These are phyloP conservation scores for Mythimna albipuncta DNA, from an alignment of 2,888 invertebrate genomes.

Conservation along the genomic window DNA sequence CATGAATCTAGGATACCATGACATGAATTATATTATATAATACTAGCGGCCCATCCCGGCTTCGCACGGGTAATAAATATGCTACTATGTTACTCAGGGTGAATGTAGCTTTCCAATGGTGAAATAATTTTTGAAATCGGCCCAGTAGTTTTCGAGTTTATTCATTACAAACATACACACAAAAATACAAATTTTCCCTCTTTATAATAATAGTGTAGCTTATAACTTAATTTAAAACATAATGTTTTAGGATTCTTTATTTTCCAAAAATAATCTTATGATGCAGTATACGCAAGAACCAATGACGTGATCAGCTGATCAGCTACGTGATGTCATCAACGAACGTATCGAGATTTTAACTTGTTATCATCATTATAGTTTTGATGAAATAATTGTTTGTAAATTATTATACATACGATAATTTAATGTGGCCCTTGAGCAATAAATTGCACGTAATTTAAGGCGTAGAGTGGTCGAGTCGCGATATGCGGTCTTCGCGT, in stretches of 20 bases:
- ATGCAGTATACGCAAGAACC: background rate
- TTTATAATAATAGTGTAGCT: too few relatives aligned
- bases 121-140: too few relatives aligned
- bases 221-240: background rate
- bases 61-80: too few relatives aligned
- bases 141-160: too few relatives aligned
- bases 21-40: background rate
- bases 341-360: conserved; percentile 58
- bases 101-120: too few relatives aligned
- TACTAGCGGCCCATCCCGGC: background rate
- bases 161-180: too few relatives aligned
- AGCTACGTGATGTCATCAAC: conserved; percentile 42
- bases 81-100: too few relatives aligned
- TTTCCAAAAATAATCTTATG: too few relatives aligned
- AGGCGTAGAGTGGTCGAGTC: conserved; percentile 70
- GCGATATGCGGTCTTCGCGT: conserved; percentile 62
- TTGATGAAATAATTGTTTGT: conserved; percentile 83
- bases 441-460: conserved; percentile 86
- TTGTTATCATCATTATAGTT: conserved; percentile 73
- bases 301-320: conserved; percentile 11
- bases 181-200: too few relatives aligned
- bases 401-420: conserved; percentile 83
- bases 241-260: background rate
- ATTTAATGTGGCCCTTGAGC: conserved; percentile 80
- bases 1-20: background rate